Conservation (phyloP, 2,113 vertebrate genomes). For the Sorex fumeus region DNA sequence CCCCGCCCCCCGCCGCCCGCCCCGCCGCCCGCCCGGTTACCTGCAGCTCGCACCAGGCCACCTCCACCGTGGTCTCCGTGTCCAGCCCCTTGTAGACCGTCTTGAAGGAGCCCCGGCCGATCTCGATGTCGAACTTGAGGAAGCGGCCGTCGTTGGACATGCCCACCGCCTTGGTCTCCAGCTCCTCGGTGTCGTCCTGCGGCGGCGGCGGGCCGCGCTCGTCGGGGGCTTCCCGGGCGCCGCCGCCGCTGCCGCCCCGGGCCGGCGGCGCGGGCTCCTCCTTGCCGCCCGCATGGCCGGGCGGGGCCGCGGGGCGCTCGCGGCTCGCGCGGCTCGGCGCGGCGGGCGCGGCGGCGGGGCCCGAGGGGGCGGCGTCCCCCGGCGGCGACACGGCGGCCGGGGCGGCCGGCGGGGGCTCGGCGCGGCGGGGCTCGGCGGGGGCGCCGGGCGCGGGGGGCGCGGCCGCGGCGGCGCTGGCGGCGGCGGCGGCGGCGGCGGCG, state of each 20-base stretch:
- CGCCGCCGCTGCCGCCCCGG: slow-evolving; percentile 82
- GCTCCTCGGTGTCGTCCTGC: slow-evolving; percentile 97
- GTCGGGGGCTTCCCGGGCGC: slow-evolving; percentile 86
- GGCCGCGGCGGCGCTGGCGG: slow-evolving; percentile 69
- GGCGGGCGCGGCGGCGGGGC: slow-evolving; percentile 38
- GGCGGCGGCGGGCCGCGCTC: slow-evolving; percentile 91
- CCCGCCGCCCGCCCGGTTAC: too few species aligned
- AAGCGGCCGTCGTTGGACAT: slow-evolving; percentile 97
- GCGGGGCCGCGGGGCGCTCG: slow-evolving; percentile 81
- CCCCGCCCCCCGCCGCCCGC: too few species aligned
- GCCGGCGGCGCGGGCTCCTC: slow-evolving; percentile 69
- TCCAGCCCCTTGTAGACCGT: slow-evolving; percentile 99
- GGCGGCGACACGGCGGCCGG: slow-evolving; percentile 74
- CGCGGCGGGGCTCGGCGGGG: slow-evolving; percentile 65
- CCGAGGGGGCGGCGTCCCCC: slow-evolving; percentile 61
- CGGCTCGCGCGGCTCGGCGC: slow-evolving; percentile 53
- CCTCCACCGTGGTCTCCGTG: slow-evolving; percentile 98
- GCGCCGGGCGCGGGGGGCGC: slow-evolving; percentile 73
- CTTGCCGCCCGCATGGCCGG: slow-evolving; percentile 76
- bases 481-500: slow-evolving; percentile 48
- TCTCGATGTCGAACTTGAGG: slow-evolving; percentile 99
- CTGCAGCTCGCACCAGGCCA: slow-evolving; percentile 99
- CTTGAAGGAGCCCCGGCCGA: slow-evolving; percentile 98
- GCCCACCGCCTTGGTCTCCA: slow-evolving; percentile 98
- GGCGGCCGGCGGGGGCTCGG: slow-evolving; percentile 63